A percentile compares a stretch with the other conserved stretches of the same genome.
These are phyloP conservation scores for Imbricaverruca yamaguchii DNA, from an alignment of 2,888 invertebrate genomes.

Conservation along the genomic window DNA sequence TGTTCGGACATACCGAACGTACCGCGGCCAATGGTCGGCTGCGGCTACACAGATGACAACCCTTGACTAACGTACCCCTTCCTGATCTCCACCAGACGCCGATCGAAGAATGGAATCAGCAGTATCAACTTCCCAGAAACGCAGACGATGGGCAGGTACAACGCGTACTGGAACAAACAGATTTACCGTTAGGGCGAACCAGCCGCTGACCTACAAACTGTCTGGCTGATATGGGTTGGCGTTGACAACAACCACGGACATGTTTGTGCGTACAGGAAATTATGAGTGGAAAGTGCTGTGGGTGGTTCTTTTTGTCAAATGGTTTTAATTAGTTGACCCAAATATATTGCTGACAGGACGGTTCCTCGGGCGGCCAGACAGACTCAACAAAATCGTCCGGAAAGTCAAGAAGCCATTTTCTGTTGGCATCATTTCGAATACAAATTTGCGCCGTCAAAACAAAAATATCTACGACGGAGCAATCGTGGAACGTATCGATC, in stretches of 20 bases:
- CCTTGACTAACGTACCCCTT: constrained; percentile 20
- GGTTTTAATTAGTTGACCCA: no score
- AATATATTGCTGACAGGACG: no score
- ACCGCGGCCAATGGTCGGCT: no score
- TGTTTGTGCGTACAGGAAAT: background rate
- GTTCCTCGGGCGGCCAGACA: no score
- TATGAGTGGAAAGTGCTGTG: background rate
- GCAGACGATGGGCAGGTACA: constrained; percentile 32
- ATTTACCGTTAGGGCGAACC: background rate
- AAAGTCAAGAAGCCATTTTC: no score
- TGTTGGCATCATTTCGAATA: no score
- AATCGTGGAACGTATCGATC: no score
- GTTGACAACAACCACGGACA: background rate
- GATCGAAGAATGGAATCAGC: constrained; percentile 31
- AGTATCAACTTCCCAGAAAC: constrained; percentile 32
- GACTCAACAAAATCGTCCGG: no score
- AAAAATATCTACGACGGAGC: no score
- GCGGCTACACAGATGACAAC: background rate
- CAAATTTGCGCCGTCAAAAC: no score
- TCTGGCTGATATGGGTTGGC: background rate
- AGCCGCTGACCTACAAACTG: background rate
- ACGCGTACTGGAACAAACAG: constrained; percentile 30
- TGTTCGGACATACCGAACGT: no score
- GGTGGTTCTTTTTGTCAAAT: no score
- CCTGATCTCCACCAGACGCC: constrained; percentile 31